Percentiles rank a stretch among this genome's conserved stretches.
Conservation (phyloP, 1,140 invertebrate species). For the Rhopalosiphum padi region DNA sequence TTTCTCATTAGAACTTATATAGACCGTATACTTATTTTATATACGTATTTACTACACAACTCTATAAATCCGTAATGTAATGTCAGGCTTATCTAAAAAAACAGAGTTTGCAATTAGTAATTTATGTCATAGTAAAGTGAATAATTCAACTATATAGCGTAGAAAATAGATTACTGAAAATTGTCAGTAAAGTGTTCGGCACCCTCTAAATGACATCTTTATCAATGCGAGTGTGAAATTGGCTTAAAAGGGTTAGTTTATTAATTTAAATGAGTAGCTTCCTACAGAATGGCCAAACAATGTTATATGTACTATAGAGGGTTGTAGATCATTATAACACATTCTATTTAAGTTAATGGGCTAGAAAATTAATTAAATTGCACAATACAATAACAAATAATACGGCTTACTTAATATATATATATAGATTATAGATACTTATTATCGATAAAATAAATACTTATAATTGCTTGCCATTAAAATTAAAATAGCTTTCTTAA, state of each 20-base stretch:
- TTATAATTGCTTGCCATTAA: background rate
- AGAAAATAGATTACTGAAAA: background rate
- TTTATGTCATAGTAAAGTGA: background rate
- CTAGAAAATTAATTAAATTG: background rate
- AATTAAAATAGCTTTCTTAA: background rate
- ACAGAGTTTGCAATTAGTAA: background rate
- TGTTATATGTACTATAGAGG: background rate
- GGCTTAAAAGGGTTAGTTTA: slow-evolving; percentile 2
- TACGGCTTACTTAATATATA: background rate
- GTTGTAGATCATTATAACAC: background rate
- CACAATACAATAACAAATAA: background rate
- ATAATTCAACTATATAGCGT: background rate
- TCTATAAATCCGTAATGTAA: background rate
- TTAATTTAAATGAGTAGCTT: slow-evolving; percentile 2
- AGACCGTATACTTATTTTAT: background rate
- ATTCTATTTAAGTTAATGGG: background rate
- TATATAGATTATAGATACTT: background rate
- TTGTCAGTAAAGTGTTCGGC: background rate
- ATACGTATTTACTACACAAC: background rate
- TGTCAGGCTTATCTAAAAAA: background rate
- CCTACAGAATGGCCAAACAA: background rate
- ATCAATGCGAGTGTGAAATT: slow-evolving; percentile 2
- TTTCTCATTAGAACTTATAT: too few relatives aligned
- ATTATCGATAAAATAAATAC: background rate
- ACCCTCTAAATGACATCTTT: background rate